Base-by-base conservation (phyloP, 2,113 vertebrate species). In the Gallinago media region DNA sequence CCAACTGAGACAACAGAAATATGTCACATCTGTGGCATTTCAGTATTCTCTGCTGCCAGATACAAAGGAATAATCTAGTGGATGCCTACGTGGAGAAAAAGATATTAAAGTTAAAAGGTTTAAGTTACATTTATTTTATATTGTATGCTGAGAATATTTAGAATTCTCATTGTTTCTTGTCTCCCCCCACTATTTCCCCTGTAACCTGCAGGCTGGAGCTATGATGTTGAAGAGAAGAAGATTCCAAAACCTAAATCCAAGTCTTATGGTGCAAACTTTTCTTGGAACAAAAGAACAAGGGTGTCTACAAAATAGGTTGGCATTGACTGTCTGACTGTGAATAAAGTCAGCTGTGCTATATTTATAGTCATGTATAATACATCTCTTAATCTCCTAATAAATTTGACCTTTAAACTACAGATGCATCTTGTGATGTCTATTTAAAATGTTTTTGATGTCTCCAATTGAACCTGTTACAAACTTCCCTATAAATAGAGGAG, bases 251-350 rank as follows among this genome's bases (percentile, higher is more conserved):
- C 99, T 84, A 99, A 99, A 97, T 99, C 98, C 95, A 99, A 99
- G 97, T 99, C 99, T 95, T 99, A 99, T 2, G 99, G 99, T 34
- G 99, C 99, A 93, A 99, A 99, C 98, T 99, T 99, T 98, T 99
- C 99, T 96, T 99, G 99, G 99, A 98, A 99, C 98, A 99, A 99
- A 98, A 99, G 99, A 98, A 99, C 99, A 94, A 98, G 99, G 96
- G 99, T 99, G 91, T 99, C 99, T 63, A 99, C 99, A 89, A 99
- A 99, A 98, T 99, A 99, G 98, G 97, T 97, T 95, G 96, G 98
- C 98, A 97, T 95, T 96, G 83, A 82, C 97, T 98, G 78, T 97
- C 89, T 95, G 97, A 97, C 96, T 92, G 85, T 89, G 96, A 98
- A 97, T 97, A 91, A 98, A 98, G 98, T 99, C 99, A 99, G 98